phyloP scores from a whole-genome alignment of 2,113 vertebrate genomes.

The Toxotes chatareus region DNA sequence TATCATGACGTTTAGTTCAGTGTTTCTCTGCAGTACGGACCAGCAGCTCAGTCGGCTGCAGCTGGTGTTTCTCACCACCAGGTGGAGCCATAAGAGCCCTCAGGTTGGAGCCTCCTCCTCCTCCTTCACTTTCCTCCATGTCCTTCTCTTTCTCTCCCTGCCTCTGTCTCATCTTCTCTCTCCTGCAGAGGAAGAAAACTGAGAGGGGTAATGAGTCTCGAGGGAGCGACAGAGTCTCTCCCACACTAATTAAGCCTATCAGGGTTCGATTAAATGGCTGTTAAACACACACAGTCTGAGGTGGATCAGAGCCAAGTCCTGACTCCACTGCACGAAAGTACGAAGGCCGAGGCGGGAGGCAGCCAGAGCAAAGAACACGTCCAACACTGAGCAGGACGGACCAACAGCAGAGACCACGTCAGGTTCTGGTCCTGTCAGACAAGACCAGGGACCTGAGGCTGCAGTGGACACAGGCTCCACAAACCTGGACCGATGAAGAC shows the following conservation, averaged over 20 bases:
- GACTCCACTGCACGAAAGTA: background rate
- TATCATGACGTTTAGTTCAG: too few species aligned
- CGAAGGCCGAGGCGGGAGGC: background rate
- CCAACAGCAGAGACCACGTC: too few species aligned
- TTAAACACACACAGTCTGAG: constrained; percentile 48
- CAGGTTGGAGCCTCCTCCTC: background rate
- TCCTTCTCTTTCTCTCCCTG: background rate
- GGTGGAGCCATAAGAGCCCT: constrained; percentile 24
- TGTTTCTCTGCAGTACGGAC: too few species aligned
- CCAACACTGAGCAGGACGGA: too few species aligned
- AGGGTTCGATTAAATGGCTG: constrained; percentile 62
- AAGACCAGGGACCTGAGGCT: too few species aligned
- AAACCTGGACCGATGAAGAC: too few species aligned
- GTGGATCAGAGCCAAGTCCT: constrained; percentile 34
- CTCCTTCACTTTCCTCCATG: background rate
- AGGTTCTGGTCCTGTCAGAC: too few species aligned
- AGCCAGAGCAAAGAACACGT: too few species aligned
- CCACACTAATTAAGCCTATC: constrained; percentile 62
- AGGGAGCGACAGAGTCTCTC: constrained; percentile 38
- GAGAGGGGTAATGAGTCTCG: constrained; percentile 54
- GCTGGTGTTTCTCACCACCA: constrained; percentile 34
- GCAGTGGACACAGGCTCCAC: too few species aligned
- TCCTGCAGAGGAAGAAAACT: constrained; percentile 12
- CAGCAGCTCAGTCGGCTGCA: background rate
- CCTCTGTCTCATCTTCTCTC: background rate